A percentile compares a stretch with the other conserved stretches of the same genome.
Evolutionary conservation across 1,140 invertebrate species (phyloP).

Genomic region (Lepidostoma basale): DNA sequence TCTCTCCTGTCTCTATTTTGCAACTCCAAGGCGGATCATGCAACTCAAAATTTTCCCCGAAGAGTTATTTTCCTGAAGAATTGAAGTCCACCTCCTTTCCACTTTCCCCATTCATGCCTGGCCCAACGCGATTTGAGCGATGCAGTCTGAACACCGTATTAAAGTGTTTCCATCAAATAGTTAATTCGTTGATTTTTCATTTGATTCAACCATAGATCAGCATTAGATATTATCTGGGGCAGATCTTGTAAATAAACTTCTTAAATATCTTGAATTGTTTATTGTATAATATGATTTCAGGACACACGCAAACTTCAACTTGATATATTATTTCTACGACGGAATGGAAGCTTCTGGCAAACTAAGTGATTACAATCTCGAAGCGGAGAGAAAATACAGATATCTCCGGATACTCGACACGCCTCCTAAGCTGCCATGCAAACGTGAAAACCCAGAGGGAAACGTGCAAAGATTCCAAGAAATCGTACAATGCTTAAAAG

Average conservation of each 20-base stretch:
- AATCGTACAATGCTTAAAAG: constrained; percentile 66
- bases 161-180: too few relatives aligned
- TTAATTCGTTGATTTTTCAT: too few relatives aligned
- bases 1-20: too few relatives aligned
- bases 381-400: constrained; percentile 73
- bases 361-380: constrained; percentile 68
- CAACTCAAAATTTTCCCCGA: too few relatives aligned
- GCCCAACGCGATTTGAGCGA: too few relatives aligned
- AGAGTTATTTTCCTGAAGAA: too few relatives aligned
- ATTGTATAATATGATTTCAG: constrained; percentile 54
- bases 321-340: constrained; percentile 90
- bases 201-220: too few relatives aligned
- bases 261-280: neutral
- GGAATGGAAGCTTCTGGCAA: constrained; percentile 69
- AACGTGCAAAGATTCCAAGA: constrained; percentile 68
- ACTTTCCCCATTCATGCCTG: too few relatives aligned
- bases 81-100: too few relatives aligned
- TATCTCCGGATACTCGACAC: constrained; percentile 73
- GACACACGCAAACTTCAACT: constrained; percentile 86
- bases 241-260: neutral
- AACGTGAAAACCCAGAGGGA: constrained; percentile 65
- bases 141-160: too few relatives aligned
- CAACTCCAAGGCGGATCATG: too few relatives aligned
- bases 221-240: too few relatives aligned
- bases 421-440: constrained; percentile 59